These are phyloP conservation scores for Cheumatopsyche charites DNA, from an alignment of 1,140 invertebrate species.

Conservation along the genomic window DNA sequence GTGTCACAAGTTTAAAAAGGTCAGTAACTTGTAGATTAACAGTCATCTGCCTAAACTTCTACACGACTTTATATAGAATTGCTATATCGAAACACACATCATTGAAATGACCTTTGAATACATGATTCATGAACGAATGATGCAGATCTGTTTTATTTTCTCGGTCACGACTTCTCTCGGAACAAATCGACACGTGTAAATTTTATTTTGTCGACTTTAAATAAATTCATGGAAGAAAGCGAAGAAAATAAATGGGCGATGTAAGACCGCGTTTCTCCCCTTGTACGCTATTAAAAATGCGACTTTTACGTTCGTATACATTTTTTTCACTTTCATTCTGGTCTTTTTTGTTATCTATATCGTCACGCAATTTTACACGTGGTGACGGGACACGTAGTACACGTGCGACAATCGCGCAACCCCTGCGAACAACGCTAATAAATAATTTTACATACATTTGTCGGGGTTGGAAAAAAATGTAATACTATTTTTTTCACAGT, in stretches of 20 bases:
- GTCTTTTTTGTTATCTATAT: slow-evolving; percentile 30
- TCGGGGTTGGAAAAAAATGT: background rate
- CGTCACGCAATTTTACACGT: slow-evolving; percentile 36
- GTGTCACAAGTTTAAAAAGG: no score
- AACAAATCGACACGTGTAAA: no score
- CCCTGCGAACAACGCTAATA: slow-evolving; percentile 25
- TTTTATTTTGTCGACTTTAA: no score
- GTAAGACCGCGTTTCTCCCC: slow-evolving; percentile 20
- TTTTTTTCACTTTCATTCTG: background rate
- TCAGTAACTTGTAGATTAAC: no score
- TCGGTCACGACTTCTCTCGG: no score
- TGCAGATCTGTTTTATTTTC: no score
- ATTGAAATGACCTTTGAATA: no score
- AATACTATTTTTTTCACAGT: background rate
- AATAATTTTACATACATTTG: slow-evolving; percentile 34
- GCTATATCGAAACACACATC: no score
- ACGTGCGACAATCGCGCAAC: slow-evolving; percentile 24
- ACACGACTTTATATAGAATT: no score
- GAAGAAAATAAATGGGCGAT: slow-evolving; percentile 23
- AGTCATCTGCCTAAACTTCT: no score
- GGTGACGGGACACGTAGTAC: slow-evolving; percentile 14
- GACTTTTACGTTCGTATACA: no score
- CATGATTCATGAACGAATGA: no score
- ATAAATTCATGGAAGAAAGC: background rate
- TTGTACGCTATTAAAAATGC: slow-evolving; percentile 25